Evolutionary conservation across 2,113 vertebrate species (phyloP).

Genomic region (Dipodomys merriami): DNA sequence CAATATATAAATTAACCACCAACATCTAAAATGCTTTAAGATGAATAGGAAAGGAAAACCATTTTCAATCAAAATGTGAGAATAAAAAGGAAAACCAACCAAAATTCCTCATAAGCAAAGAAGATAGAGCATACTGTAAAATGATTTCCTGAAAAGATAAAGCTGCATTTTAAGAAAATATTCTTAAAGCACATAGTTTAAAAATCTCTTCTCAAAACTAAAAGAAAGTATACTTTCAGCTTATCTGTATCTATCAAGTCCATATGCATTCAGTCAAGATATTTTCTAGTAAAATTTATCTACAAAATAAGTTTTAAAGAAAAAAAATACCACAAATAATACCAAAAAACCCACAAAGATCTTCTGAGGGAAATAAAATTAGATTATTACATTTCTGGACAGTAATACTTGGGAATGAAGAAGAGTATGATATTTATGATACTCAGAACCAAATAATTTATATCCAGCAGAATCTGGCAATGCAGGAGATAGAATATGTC

Average conservation of each 20-base stretch:
- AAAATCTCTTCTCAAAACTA: not conserved
- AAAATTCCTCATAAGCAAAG: not conserved
- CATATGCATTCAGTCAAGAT: not conserved
- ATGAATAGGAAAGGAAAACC: not conserved
- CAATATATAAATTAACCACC: not conserved
- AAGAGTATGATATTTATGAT: not conserved
- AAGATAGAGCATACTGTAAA: not conserved
- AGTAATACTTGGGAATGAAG: not conserved
- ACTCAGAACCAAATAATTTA: slow-evolving; percentile 3
- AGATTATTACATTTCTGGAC: not conserved
- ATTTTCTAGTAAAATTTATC: not conserved
- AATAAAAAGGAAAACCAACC: not conserved
- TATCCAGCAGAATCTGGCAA: not conserved
- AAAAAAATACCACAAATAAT: not conserved
- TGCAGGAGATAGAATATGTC: not conserved
- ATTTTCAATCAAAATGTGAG: not conserved
- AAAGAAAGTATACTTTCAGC: not conserved
- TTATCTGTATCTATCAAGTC: not conserved
- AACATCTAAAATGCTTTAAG: not conserved
- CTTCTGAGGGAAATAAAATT: not conserved
- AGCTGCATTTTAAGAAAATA: not conserved
- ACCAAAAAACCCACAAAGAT: not conserved
- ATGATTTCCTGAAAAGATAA: not conserved
- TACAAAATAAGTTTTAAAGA: not conserved
- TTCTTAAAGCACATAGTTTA: not conserved